phyloP scores from a whole-genome alignment of 1,140 invertebrate species.

The Chrysoperla carnea region DNA sequence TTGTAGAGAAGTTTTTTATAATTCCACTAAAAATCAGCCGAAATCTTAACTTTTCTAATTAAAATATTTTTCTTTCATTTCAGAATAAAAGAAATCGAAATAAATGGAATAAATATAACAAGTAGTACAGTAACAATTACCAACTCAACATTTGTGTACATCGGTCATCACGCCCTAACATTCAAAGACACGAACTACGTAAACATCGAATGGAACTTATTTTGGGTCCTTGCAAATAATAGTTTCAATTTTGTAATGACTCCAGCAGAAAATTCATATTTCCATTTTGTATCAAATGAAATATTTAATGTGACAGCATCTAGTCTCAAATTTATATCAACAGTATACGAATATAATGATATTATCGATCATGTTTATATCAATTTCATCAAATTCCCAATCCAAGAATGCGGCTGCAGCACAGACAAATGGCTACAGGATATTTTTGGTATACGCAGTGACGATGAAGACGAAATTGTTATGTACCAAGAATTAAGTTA shows the following conservation, averaged over 20 bases:
- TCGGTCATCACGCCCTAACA: slow-evolving; percentile 32
- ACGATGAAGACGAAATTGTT: slow-evolving; percentile 24
- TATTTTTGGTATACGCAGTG: slow-evolving; percentile 23
- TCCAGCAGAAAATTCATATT: slow-evolving; percentile 5
- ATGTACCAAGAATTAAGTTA: slow-evolving; percentile 26
- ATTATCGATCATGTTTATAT: slow-evolving; percentile 17
- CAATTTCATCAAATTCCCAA: no score
- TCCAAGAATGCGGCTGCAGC: slow-evolving; percentile 33
- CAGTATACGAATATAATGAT: slow-evolving; percentile 22
- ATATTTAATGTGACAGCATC: slow-evolving; percentile 28
- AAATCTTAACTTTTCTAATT: no score
- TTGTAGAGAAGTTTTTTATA: no score
- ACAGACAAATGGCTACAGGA: slow-evolving; percentile 32
- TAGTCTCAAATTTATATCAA: slow-evolving; percentile 34
- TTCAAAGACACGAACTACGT: slow-evolving; percentile 43
- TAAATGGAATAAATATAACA: slow-evolving; percentile 40
- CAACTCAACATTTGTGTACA: slow-evolving; percentile 36
- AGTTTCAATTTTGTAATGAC: slow-evolving; percentile 22
- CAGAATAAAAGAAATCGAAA: slow-evolving; percentile 40
- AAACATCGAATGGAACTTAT: slow-evolving; percentile 40
- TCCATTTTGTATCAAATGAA: slow-evolving; percentile 42
- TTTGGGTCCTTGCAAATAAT: slow-evolving; percentile 31
- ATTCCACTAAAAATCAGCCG: no score
- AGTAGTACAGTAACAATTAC: slow-evolving; percentile 37
- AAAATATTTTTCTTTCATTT: slow-evolving; percentile 15